phyloP scores from a whole-genome alignment of 2,888 invertebrate species.

The Callimorpha dominula region DNA sequence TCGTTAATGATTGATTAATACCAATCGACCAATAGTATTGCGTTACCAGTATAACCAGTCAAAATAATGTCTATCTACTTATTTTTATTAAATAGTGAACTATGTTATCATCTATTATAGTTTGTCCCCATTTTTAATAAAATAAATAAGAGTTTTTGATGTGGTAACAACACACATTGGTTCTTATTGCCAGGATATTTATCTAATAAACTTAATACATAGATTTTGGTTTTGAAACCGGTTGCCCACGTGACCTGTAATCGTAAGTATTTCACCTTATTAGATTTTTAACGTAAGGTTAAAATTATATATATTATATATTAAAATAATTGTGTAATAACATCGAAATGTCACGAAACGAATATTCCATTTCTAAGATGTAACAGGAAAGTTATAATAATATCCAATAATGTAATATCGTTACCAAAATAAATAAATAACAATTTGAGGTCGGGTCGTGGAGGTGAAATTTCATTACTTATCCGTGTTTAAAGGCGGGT shows the following conservation, averaged over 20 bases:
- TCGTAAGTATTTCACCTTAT: neutral
- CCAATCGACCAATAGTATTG: no score
- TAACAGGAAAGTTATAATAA: slow-evolving; percentile 20
- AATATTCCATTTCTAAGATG: slow-evolving; percentile 9
- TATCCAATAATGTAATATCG: slow-evolving; percentile 31
- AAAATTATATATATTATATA: no score
- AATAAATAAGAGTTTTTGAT: no score
- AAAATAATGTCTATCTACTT: no score
- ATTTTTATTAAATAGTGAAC: no score
- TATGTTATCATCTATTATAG: no score
- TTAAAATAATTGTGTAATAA: slow-evolving; percentile 4
- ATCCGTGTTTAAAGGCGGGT: slow-evolving; percentile 50
- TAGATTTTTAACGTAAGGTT: neutral
- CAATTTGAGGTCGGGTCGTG: slow-evolving; percentile 28
- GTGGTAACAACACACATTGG: no score
- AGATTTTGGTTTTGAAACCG: neutral
- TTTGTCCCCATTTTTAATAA: no score
- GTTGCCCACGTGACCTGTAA: neutral
- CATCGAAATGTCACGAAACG: slow-evolving; percentile 7
- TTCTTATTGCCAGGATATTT: no score
- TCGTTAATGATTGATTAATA: no score
- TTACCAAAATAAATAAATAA: slow-evolving; percentile 50
- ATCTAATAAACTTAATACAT: no score
- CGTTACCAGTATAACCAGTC: no score
- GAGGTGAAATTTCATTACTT: slow-evolving; percentile 60